Conservation (phyloP, 2,888 invertebrate genomes). For the Electrophaes corylata region DNA sequence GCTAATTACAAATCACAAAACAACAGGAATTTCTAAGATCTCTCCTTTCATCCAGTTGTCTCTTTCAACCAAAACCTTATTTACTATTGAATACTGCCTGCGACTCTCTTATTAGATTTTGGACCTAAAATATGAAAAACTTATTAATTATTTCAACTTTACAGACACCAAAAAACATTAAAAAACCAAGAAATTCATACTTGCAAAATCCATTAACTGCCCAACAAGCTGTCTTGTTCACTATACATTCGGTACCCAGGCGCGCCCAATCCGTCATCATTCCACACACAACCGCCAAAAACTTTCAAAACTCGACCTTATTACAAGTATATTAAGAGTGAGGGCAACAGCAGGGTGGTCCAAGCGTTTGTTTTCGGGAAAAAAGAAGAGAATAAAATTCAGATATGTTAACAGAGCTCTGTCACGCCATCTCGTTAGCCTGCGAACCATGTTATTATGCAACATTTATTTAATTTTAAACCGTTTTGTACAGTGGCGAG, state of each 20-base stretch:
- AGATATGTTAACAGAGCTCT: slow-evolving; percentile 74
- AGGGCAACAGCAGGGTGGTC: slow-evolving; percentile 13
- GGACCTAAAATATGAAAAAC: neutral
- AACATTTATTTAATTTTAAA: slow-evolving; percentile 78
- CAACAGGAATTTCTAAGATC: too few relatives aligned
- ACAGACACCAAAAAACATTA: slow-evolving; percentile 15
- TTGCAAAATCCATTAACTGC: slow-evolving; percentile 61
- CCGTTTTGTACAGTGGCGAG: slow-evolving; percentile 37
- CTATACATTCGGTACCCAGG: slow-evolving; percentile 42
- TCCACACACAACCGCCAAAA: neutral
- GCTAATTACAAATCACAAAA: too few relatives aligned
- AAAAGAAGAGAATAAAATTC: slow-evolving; percentile 53
- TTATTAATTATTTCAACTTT: neutral
- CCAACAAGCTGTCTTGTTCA: slow-evolving; percentile 54
- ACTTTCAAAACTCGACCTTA: slow-evolving; percentile 20
- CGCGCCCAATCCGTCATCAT: slow-evolving; percentile 71
- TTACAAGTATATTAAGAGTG: neutral
- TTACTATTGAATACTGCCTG: neutral
- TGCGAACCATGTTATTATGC: slow-evolving; percentile 74
- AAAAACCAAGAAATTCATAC: slow-evolving; percentile 49
- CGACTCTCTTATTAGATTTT: neutral
- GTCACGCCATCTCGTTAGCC: slow-evolving; percentile 80
- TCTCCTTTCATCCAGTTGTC: too few relatives aligned
- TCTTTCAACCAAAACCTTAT: too few relatives aligned
- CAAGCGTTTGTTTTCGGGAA: slow-evolving; percentile 14